phyloP scores from a whole-genome alignment of 2,113 vertebrate species.

The Garra rufa region DNA sequence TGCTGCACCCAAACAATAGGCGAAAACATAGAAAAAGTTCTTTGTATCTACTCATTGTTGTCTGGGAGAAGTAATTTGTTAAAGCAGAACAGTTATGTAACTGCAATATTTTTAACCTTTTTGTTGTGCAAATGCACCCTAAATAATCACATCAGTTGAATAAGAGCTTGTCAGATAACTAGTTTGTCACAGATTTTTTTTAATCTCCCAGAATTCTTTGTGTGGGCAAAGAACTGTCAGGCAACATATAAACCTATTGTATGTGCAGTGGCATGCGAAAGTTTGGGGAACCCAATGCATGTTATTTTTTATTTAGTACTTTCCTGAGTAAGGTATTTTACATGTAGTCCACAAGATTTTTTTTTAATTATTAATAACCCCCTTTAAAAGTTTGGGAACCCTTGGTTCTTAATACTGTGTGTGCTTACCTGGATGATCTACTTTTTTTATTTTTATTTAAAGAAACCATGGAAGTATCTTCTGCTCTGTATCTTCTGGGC shows the following conservation, averaged over 20 bases:
- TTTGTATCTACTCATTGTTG: neutral
- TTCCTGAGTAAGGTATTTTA: too few species aligned
- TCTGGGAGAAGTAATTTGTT: neutral
- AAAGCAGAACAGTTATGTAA: constrained; percentile 21
- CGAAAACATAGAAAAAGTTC: neutral
- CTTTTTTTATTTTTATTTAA: too few species aligned
- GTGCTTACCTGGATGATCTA: too few species aligned
- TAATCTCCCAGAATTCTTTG: neutral
- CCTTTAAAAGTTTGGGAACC: too few species aligned
- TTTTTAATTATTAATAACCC: too few species aligned
- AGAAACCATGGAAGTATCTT: too few species aligned
- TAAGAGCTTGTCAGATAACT: neutral
- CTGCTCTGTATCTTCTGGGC: too few species aligned
- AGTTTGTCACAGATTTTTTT: neutral
- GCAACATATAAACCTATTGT: neutral
- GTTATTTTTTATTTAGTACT: too few species aligned
- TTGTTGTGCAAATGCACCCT: constrained; percentile 11
- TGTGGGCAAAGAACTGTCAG: neutral
- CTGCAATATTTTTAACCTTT: neutral
- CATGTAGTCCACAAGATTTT: too few species aligned
- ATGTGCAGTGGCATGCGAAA: too few species aligned
- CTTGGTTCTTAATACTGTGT: too few species aligned
- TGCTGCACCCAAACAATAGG: neutral
- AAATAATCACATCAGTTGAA: neutral
- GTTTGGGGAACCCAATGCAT: too few species aligned